Base-by-base conservation (phyloP, 1,140 invertebrate genomes). In the Drosophila ogumai region DNA sequence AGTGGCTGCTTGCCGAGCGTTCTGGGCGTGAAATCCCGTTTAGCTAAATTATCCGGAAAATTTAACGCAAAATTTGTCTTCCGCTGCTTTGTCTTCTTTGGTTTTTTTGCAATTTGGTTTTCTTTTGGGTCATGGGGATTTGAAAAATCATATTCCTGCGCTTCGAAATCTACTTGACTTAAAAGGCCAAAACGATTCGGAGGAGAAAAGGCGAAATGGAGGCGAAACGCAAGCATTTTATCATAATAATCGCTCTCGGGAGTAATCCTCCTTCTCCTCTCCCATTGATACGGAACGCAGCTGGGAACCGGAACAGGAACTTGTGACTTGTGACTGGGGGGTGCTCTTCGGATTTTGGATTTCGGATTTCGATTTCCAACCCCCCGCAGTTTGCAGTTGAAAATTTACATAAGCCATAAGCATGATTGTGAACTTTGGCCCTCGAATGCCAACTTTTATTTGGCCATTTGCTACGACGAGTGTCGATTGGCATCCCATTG, bases 221-320 rank as follows among this genome's bases (percentile, higher is more conserved):
- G 66, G 61, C 32, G 36, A 65, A 75, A 43, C 46, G 71, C 60
- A 77, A 84, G 85, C 74, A 90, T 90, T 90, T 90, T 90, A 88
- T 90, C 85, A 90, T 90, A 90, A 90, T 90, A 90, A 90, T 90
- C 85, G 86, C 74, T 90, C 85, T 88, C 84, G 71, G 52, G 84
- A 84, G 84, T 80, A 6, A 28, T 28, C 25, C 56, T 72, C 50
- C 17, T 17, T 10, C 17, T 47, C n/a, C 49, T 7, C 32, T 46
- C 40, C 61, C 44, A 49, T 72, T 74, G 71, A 72, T 55, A 58
- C 31, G 57, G n/a, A 46, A 46, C 58, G 41, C 82, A 82, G 71
- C 79, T 79, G 75, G 65, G 64, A 60, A 25, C 60, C 38, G 46
- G 55, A 55, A 76, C 46, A 74, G 60, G 79, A 79, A 82, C 54